Evolutionary conservation across 1,140 invertebrate species (phyloP), one percentile per base, ranked within the genome.

Genomic region (Ips nitidus): DNA sequence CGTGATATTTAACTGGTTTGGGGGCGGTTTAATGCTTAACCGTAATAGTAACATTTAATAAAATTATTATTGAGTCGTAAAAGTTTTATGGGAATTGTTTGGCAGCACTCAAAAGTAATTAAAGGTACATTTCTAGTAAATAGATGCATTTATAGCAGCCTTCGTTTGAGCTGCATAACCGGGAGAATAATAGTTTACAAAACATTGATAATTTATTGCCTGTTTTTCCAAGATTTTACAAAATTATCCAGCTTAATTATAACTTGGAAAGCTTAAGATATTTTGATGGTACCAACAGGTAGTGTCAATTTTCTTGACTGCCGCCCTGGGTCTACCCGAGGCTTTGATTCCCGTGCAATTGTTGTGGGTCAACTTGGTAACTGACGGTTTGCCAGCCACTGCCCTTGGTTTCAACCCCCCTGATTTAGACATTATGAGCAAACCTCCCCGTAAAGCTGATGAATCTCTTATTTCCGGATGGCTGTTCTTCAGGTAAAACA

Each of bases 321-420:
- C 98, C 82, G 98, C 98, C 76, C 90, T 78, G 5, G 98, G 98
- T 86, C 91, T 99, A 75, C 98, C 98, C 66, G 98, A 99, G 86
- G 98, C 98, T 80, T 85, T 99, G 73, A 99, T 99, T 82, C 98
- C 98, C 39, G 98, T 99, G 37, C 98, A 99, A 84, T 89, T 99
- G 56, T 85, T 99, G 81, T 99, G 98, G 98, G 98, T 99, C 77
- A 99, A 99, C 86, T 86, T 99, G 83, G 98, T 99, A 61, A 99
- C 98, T 87, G 98, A 99, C 83, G 98, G 98, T 90, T 89, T 99
- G 79, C 98, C 98, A 77, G 98, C 98, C 78, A 99, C 98, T 73
- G 98, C 98, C 80, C 91, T 99, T 72, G 98, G 98, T 81, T 99
- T 99, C 88, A 99, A 99, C 85, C 97, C 98, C 41, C 97, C 98